Evolutionary conservation across 1,140 invertebrate genomes (phyloP).

Genomic region (Drosophila repletoides): DNA sequence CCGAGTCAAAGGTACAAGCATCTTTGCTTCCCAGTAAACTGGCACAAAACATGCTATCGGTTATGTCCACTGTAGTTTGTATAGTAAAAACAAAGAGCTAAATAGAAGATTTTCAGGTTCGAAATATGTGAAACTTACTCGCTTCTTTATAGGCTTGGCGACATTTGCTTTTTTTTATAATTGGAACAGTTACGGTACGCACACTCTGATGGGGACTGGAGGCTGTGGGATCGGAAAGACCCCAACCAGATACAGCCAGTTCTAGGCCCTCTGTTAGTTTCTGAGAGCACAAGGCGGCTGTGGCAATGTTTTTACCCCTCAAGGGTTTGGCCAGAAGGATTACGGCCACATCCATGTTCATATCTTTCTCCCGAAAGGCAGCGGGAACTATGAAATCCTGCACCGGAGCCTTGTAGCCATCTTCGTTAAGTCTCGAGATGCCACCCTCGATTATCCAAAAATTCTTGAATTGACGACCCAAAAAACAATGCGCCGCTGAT

Average conservation of each 20-base stretch:
- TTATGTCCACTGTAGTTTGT: conserved; percentile 15
- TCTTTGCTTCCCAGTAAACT: conserved; percentile 42
- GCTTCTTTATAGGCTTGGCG: background rate
- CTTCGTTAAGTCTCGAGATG: conserved; percentile 22
- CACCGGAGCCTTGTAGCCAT: background rate
- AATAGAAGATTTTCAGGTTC: background rate
- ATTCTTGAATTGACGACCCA: background rate
- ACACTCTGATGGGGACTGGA: conserved; percentile 6
- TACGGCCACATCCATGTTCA: conserved; percentile 67
- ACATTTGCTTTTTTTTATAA: conserved; percentile 38
- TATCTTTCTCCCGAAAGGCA: background rate
- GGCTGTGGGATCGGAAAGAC: background rate
- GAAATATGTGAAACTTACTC: conserved; percentile 14
- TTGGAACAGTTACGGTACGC: conserved; percentile 42
- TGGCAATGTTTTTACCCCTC: conserved; percentile 1
- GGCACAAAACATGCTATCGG: conserved; percentile 62
- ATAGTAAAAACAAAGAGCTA: background rate
- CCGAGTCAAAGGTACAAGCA: conserved; percentile 67
- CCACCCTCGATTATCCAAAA: conserved; percentile 31
- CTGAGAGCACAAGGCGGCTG: conserved; percentile 12
- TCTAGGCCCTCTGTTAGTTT: background rate
- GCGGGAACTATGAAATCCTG: conserved; percentile 15
- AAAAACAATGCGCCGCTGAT: conserved; percentile 60
- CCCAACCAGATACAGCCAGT: conserved; percentile 60
- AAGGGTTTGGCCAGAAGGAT: conserved; percentile 12